Evolutionary conservation across 2,888 invertebrate genomes (phyloP).

Genomic region (Pyrgus malvae): DNA sequence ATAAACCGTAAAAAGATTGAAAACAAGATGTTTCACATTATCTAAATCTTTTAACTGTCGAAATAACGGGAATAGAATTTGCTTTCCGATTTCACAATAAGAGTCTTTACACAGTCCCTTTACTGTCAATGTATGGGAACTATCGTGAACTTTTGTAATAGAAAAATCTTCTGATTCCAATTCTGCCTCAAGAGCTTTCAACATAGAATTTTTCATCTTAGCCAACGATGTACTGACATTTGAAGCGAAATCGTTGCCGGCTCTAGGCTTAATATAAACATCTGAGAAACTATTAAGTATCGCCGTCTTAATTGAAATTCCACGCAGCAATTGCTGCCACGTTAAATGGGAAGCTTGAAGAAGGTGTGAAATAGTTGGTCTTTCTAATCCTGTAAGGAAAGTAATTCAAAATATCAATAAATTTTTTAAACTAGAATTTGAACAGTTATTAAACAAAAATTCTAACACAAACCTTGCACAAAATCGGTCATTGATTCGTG

Average conservation of each 20-base stretch:
- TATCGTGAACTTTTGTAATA: slow-evolving; percentile 31
- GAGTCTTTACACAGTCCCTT: slow-evolving; percentile 78
- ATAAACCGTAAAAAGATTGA: slow-evolving; percentile 52
- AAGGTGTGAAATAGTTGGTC: slow-evolving; percentile 84
- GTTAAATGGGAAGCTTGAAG: slow-evolving; percentile 84
- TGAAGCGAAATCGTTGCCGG: slow-evolving; percentile 62
- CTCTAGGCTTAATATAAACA: slow-evolving; percentile 84
- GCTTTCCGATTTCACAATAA: slow-evolving; percentile 74
- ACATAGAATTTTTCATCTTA: slow-evolving; percentile 74
- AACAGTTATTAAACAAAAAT: background rate
- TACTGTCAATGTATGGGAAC: slow-evolving; percentile 59
- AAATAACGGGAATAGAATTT: slow-evolving; percentile 71
- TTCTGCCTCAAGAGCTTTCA: slow-evolving; percentile 52
- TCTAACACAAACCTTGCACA: slow-evolving; percentile 61
- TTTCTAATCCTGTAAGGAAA: slow-evolving; percentile 76
- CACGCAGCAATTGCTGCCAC: slow-evolving; percentile 84
- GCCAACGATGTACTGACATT: slow-evolving; percentile 64
- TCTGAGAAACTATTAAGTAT: slow-evolving; percentile 83
- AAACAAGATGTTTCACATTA: slow-evolving; percentile 38
- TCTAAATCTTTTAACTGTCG: slow-evolving; percentile 41
- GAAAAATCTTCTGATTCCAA: slow-evolving; percentile 39
- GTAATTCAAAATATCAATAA: background rate
- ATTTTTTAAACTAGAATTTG: background rate
- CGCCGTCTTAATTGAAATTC: slow-evolving; percentile 79
- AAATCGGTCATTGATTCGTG: slow-evolving; percentile 68